phyloP scores from a whole-genome alignment of 2,113 vertebrate species.

The Opisthocomus hoazin region DNA sequence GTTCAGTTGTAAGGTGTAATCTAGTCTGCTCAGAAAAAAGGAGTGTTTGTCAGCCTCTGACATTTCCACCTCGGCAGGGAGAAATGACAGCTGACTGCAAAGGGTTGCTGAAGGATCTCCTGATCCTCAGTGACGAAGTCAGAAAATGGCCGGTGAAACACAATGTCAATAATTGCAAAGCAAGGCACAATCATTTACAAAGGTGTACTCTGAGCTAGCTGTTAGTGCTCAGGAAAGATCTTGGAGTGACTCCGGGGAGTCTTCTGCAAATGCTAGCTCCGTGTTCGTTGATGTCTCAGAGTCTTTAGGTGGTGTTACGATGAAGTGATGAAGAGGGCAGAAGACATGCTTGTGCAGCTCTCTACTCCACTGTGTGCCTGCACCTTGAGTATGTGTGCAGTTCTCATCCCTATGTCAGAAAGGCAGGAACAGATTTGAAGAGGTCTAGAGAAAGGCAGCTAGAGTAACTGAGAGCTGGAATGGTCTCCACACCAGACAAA shows the following conservation, averaged over 20 bases:
- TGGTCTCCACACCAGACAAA: neutral
- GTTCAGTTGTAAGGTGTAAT: neutral
- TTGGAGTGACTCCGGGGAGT: fast-evolving
- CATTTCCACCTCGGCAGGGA: neutral
- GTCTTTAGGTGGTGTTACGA: neutral
- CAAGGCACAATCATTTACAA: neutral
- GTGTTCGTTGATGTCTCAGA: neutral
- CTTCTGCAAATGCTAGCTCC: neutral
- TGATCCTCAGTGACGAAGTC: neutral
- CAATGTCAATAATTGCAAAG: neutral
- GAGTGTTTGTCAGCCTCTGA: neutral
- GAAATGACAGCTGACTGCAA: neutral
- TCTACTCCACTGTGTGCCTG: neutral
- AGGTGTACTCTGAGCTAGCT: neutral
- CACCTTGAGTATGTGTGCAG: fast-evolving
- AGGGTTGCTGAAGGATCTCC: neutral
- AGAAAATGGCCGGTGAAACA: neutral
- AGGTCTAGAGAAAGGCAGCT: neutral
- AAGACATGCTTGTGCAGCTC: neutral
- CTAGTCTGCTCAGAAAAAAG: neutral
- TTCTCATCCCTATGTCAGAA: neutral
- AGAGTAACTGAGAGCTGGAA: neutral
- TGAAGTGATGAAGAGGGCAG: neutral
- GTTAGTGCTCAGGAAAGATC: neutral
- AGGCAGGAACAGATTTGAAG: neutral